Conservation (phyloP, 1,140 invertebrate genomes). For the Drosophila ercepeae region DNA sequence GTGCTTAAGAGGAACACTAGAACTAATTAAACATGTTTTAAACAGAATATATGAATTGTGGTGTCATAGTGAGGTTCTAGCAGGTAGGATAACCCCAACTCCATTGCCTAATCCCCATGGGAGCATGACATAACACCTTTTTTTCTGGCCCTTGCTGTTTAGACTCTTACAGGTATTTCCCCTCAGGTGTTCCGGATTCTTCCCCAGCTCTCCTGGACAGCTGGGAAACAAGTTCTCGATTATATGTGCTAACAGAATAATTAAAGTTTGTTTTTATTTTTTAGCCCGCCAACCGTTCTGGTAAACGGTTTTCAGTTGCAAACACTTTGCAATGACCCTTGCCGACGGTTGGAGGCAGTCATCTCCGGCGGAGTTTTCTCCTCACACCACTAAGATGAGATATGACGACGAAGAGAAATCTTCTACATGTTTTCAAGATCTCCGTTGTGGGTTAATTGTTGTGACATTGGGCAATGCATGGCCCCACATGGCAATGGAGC, state of each 20-base stretch:
- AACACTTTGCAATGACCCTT: conserved; percentile 46
- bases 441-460: conserved; percentile 74
- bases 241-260: conserved; percentile 31
- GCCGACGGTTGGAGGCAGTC: conserved; percentile 40
- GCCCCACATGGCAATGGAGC: conserved; percentile 17
- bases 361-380: conserved; percentile 59
- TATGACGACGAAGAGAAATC: conserved; percentile 60
- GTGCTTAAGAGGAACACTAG: too few species aligned
- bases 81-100: too few species aligned
- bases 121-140: conserved; percentile 39
- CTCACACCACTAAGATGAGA: conserved; percentile 41
- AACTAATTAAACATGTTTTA: too few species aligned
- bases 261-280: conserved; percentile 17
- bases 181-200: conserved; percentile 45
- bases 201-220: conserved; percentile 6
- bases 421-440: conserved; percentile 65
- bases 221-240: conserved; percentile 45
- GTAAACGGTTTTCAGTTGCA: conserved; percentile 58
- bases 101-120: conserved; percentile 26
- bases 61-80: neutral
- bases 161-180: conserved; percentile 41
- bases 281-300: conserved; percentile 41
- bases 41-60: too few species aligned
- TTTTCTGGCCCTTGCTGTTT: conserved; percentile 28
- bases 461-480: conserved; percentile 73